These are phyloP conservation scores for Lepeophtheirus salmonis DNA, from an alignment of 1,140 invertebrate species.

Conservation along the genomic window DNA sequence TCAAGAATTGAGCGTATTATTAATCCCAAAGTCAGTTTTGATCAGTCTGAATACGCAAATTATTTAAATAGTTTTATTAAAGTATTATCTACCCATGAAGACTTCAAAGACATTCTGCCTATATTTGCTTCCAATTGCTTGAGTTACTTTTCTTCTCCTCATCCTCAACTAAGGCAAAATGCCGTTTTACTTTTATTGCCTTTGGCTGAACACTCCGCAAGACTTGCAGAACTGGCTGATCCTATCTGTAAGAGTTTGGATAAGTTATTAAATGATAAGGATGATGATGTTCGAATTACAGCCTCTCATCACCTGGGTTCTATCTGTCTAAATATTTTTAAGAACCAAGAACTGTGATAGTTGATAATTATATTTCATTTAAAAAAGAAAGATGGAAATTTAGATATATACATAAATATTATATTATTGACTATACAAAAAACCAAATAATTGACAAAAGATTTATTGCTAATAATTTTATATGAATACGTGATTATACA, in stretches of 20 bases:
- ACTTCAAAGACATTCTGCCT: background rate
- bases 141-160: background rate
- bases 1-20: background rate
- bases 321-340: background rate
- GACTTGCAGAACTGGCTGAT: background rate
- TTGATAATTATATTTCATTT: too few species aligned
- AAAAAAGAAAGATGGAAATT: too few species aligned
- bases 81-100: background rate
- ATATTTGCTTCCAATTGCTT: background rate
- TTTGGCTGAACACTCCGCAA: background rate
- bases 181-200: background rate
- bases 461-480: too few species aligned
- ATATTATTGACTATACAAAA: too few species aligned
- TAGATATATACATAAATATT: too few species aligned
- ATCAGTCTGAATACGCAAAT: background rate
- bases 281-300: background rate
- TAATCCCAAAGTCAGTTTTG: background rate
- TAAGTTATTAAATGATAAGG: background rate
- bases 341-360: background rate
- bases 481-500: too few species aligned
- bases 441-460: too few species aligned
- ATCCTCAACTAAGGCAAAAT: background rate
- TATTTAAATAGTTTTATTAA: background rate
- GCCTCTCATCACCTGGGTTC: background rate
- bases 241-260: background rate